Evolutionary conservation across 1,140 invertebrate genomes (phyloP), one percentile per base, ranked within the genome.

Genomic region (Cotesia chilonis): DNA sequence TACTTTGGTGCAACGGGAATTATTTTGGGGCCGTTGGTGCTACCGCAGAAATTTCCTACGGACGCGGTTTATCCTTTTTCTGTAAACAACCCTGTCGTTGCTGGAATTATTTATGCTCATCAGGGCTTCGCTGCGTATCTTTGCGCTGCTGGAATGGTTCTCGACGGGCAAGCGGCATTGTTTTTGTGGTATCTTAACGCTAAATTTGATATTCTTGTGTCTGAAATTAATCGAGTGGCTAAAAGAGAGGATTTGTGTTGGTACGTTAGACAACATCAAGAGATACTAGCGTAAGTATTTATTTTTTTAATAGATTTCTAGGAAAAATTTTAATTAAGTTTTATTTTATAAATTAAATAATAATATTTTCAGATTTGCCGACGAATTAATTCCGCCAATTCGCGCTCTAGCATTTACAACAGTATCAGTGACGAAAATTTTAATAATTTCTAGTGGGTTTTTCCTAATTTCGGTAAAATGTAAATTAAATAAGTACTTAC

Each of bases 121-220:
- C 79, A 81, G n/a, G 17, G 37, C 10, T 51, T 78, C 14, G 60
- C 71, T 4, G 59, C 67, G 6, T 52, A 76, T 37, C 80, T 80
- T 38, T 73, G 59, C 14, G 59, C 73, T 1, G 55, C 72, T 5
- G 57, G 70, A 3, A 63, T 77, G 7, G 72, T 67, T 5, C 12
- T 78, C 0, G 78, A 77, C 41, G 64, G 75, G 28, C 60, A 78
- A 52, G 65, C 74, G 0, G 77, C 76, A 6, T 55, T 79, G 35
- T 55, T 79, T 10, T 57, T 81, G 5, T 77, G 78, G 74, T 80
- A 76, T 28, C 57, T 73, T 1, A 73, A 69, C 6, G 80, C 78
- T 0, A 73, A 74, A 60, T 75, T 77, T 47, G 78, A 81, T 37
- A 68, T 80, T 1, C 71, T 79, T n/a, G 61, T 67, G 4, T 17